A percentile compares a stretch with the other conserved stretches of the same genome.
phyloP scores from a whole-genome alignment of 2,113 vertebrate genomes.

The Embiotoca jacksoni region DNA sequence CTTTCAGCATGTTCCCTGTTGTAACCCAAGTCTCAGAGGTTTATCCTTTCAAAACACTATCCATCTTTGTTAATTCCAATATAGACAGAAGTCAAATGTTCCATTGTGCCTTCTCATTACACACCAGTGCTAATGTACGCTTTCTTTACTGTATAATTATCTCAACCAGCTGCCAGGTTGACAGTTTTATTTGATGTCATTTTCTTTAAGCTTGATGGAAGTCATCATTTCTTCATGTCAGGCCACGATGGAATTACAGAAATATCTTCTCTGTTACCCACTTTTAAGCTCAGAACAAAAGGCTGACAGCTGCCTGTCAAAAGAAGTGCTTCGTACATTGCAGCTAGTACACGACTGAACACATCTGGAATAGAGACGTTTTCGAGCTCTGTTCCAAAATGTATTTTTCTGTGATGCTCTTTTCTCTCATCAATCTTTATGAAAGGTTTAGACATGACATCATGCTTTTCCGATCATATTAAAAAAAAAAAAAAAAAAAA shows the following conservation, averaged over 20 bases:
- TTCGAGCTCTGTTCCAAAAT: neutral
- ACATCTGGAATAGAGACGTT: neutral
- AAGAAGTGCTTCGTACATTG: neutral
- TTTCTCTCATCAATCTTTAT: slow-evolving; percentile 4
- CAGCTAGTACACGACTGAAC: slow-evolving; percentile 9
- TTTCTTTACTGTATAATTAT: neutral
- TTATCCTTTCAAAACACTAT: too few relatives aligned
- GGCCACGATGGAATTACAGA: slow-evolving; percentile 1
- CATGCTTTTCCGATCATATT: neutral
- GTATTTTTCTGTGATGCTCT: neutral
- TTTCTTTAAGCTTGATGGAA: neutral
- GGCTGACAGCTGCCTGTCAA: slow-evolving; percentile 33
- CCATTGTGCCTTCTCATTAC: neutral
- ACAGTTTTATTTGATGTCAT: neutral
- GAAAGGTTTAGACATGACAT: slow-evolving; percentile 3
- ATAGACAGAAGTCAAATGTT: too few relatives aligned
- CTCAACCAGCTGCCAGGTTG: slow-evolving; percentile 1
- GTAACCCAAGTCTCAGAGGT: too few relatives aligned
- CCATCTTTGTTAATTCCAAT: too few relatives aligned
- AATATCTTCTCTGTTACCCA: neutral
- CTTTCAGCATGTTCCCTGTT: too few relatives aligned
- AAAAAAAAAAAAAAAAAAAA: neutral
- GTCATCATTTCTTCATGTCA: neutral
- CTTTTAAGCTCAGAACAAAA: slow-evolving; percentile 14
- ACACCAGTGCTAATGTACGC: too few relatives aligned